Base-by-base conservation (phyloP, 2,888 invertebrate genomes). In the Abscondita cerata region DNA sequence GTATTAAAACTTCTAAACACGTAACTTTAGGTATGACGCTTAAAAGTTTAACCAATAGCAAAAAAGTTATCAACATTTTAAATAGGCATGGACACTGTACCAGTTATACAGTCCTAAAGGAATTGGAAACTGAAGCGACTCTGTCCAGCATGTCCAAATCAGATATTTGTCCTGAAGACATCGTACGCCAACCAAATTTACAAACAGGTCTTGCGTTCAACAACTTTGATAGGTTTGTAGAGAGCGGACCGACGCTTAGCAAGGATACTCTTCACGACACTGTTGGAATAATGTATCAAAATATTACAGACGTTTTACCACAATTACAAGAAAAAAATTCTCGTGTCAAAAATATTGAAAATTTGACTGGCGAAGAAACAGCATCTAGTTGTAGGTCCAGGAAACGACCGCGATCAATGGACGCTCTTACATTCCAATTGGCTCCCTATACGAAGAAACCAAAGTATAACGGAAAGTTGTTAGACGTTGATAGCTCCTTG, bases 181-280 rank as follows among this genome's bases (percentile, higher is more conserved):
- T n/a, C n/a, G n/a, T n/a, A n/a, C n/a, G n/a, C n/a, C n/a, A n/a
- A n/a, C n/a, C n/a, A n/a, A n/a, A n/a, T n/a, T n/a, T n/a, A n/a
- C n/a, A n/a, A n/a, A n/a, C n/a, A n/a, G n/a, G n/a, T n/a, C n/a
- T n/a, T n/a, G n/a, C n/a, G n/a, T n/a, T n/a, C n/a, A n/a, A n/a
- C n/a, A n/a, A 69, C 53, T 68, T 60, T 25, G 67, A 68, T 31
- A 46, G 65, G 33, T 67, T 57, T 61, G 66, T 68, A 2, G 65
- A 68, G 1, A 67, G 63, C n/a, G n/a, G n/a, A n/a, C n/a, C n/a
- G n/a, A 20, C 12, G 0, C 56, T 18, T 33, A 67, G 67, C 1
- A 65, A 67, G 59, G 57, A 68, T 55, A 63, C 36, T 36, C 36
- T 36, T 11, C 36, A 36, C 12, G 36, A 36, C 12, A 36, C 11